Evolutionary conservation across 2,113 vertebrate species (phyloP), one percentile per base, ranked within the genome.

Genomic region (Ictalurus punctatus): DNA sequence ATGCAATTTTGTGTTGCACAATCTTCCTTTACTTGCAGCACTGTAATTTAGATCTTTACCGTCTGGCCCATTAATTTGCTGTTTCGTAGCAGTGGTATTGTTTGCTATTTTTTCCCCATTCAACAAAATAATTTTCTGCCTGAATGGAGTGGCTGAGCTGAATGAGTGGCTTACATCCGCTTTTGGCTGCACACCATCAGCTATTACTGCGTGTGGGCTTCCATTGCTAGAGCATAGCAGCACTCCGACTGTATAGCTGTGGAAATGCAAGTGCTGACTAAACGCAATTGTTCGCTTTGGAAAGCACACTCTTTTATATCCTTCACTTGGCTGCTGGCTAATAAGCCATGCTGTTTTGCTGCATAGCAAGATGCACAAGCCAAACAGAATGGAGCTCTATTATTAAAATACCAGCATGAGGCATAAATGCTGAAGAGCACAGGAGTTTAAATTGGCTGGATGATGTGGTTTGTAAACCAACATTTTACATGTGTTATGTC

Each of bases 301-400:
- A 91, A 85, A 91, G 65, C 81, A 83, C 59, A 40, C 67, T n/a
- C 90, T 83, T 88, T 90, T 86, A 78, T 83, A 83, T 65, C 59
- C 84, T 86, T 76, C 67, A 61, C 87, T 76, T 86, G 54, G 71
- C 85, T 86, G 85, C 85, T 44, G 71, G 54, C 85, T 86, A 76
- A 86, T 86, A 86, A 59, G 67, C 67, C 87, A 84, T 80, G 83
- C 67, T 85, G 88, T 79, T 85, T 89, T 65, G 48, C 82, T 85
- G 82, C 61, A 83, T 56, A 52, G 81, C 52, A 84, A 81, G 85
- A 48, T 73, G 69, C 83, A 54, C 69, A 81, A n/a, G 82, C 61
- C 54, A 81, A 80, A 87, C 61, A 58, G 83, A 84, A 71, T 37
- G 30, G 37, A 79, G 59, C 40, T 6, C 40, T 59, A 79, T 78